These are phyloP conservation scores for Plumapathes pennacea DNA, from an alignment of 92 coral and sea anemone species.

Conservation along the genomic window DNA sequence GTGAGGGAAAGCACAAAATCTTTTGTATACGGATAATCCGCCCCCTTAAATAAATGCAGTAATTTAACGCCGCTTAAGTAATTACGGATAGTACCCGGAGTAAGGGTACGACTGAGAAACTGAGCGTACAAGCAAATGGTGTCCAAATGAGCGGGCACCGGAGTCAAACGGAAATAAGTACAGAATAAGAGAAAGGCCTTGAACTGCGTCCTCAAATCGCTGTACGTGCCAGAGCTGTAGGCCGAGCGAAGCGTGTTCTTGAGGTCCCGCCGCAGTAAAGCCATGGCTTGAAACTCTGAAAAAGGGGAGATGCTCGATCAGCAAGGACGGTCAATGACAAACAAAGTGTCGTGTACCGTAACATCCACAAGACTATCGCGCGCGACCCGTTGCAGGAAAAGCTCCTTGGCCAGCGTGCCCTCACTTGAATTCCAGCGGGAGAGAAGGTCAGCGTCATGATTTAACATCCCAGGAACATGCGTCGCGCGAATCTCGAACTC, in stretches of 20 bases:
- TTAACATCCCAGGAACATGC: constrained; percentile 26
- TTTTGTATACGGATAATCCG: constrained; percentile 5
- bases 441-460: constrained; percentile 20
- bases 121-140: constrained; percentile 11
- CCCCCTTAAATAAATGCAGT: constrained; percentile 21
- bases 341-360: too few relatives aligned
- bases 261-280: not conserved
- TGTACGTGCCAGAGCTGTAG: too few relatives aligned
- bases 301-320: too few relatives aligned
- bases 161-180: not conserved
- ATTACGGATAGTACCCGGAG: constrained; percentile 25
- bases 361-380: too few relatives aligned
- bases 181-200: constrained; percentile 17
- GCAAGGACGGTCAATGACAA: too few relatives aligned
- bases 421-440: constrained; percentile 16
- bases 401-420: not conserved
- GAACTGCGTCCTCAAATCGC: constrained; percentile 1
- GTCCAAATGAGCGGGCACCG: constrained; percentile 2
- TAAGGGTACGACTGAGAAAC: constrained; percentile 14
- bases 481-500: constrained; percentile 33
- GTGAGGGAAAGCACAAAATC: constrained; percentile 12
- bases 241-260: not conserved
- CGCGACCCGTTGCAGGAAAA: not conserved
- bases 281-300: too few relatives aligned
- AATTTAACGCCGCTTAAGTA: constrained; percentile 38